Evolutionary conservation across 2,888 invertebrate genomes (phyloP).

Genomic region (Nomada fabriciana): DNA sequence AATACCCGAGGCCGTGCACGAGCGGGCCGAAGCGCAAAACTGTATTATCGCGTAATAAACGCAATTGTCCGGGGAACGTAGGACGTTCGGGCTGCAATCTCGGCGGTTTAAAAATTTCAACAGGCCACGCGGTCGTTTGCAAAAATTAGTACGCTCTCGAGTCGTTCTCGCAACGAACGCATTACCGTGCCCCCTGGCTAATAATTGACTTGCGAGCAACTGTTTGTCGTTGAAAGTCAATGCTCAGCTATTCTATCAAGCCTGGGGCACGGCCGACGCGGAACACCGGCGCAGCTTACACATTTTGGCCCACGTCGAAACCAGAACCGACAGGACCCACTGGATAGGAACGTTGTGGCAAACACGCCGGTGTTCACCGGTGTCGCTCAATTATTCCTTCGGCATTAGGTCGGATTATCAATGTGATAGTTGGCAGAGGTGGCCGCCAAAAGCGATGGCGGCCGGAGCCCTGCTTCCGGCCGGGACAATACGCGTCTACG

Average conservation of each 20-base stretch:
- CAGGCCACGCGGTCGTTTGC: neutral
- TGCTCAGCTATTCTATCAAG: slow-evolving; percentile 78
- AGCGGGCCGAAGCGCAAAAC: too few relatives aligned
- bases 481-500: slow-evolving; percentile 25
- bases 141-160: slow-evolving; percentile 7
- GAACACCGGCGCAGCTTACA: slow-evolving; percentile 37
- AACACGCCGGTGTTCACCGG: slow-evolving; percentile 10
- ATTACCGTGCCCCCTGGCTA: slow-evolving; percentile 35
- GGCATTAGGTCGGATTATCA: slow-evolving; percentile 65
- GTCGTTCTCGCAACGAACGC: neutral
- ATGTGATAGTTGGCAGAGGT: slow-evolving; percentile 51
- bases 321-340: slow-evolving; percentile 29
- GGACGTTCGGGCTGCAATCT: slow-evolving; percentile 53
- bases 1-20: too few relatives aligned
- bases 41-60: slow-evolving; percentile 30
- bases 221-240: slow-evolving; percentile 72
- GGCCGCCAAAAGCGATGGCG: slow-evolving; percentile 41
- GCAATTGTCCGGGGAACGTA: slow-evolving; percentile 38
- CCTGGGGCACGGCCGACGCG: slow-evolving; percentile 46
- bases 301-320: slow-evolving; percentile 34
- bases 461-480: neutral
- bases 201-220: slow-evolving; percentile 71
- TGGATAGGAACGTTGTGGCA: slow-evolving; percentile 40
- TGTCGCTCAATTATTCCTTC: slow-evolving; percentile 64
- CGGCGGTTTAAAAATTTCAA: slow-evolving; percentile 64